These are phyloP conservation scores for Tragopan temminckii DNA, from an alignment of 2,797 vertebrate species.

Conservation along the genomic window DNA sequence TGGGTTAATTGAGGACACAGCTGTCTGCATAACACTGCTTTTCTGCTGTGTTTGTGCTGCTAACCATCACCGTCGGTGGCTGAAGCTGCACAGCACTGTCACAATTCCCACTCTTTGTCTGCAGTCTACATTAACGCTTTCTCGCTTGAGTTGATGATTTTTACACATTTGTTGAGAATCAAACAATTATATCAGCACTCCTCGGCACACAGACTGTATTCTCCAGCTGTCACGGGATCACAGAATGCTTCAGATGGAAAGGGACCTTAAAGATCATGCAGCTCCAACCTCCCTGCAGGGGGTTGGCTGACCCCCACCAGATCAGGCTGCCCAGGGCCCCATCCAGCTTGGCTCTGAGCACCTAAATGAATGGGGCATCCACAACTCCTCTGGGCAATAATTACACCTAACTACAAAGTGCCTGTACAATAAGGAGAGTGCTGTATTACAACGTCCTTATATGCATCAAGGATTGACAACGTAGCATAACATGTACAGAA, in stretches of 20 bases:
- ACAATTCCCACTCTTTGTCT: not conserved
- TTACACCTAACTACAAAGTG: not conserved
- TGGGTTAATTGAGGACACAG: slow-evolving; percentile 53
- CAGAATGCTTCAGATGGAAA: too few relatives aligned
- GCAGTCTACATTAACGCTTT: not conserved
- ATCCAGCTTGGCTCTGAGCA: too few relatives aligned
- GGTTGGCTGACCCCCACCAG: too few relatives aligned
- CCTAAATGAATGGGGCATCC: too few relatives aligned
- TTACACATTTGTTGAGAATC: not conserved
- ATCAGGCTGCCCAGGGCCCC: too few relatives aligned
- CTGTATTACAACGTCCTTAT: fast-evolving
- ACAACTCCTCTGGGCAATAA: too few relatives aligned
- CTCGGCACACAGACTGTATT: not conserved
- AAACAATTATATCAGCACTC: fast-evolving
- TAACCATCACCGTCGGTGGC: fast-evolving
- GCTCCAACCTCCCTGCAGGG: too few relatives aligned
- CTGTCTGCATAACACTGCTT: not conserved
- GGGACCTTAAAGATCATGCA: too few relatives aligned
- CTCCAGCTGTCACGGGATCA: not conserved
- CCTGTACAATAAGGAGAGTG: not conserved
- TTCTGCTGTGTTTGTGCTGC: fast-evolving
- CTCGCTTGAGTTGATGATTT: not conserved
- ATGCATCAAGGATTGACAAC: not conserved
- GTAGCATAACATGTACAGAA: not conserved
- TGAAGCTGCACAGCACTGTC: fast-evolving